phyloP scores from a whole-genome alignment of 2,888 invertebrate species.

The Leptarthrus brevirostris region DNA sequence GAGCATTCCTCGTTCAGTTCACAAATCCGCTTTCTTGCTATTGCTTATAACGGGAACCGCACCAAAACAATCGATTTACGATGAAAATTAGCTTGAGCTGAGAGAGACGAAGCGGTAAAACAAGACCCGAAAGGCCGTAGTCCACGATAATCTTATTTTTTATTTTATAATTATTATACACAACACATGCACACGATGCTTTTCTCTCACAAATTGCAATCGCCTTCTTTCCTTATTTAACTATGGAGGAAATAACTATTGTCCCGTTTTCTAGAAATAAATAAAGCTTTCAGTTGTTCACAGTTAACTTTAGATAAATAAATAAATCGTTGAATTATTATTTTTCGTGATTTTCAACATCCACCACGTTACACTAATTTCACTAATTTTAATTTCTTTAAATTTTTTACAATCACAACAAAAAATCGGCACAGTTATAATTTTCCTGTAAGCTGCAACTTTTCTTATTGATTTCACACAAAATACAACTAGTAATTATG shows the following conservation, averaged over 20 bases:
- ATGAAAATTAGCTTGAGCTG: neutral
- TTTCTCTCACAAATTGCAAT: neutral
- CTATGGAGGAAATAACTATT: conserved; percentile 1
- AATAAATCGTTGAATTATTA: conserved; percentile 30
- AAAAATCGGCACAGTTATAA: conserved; percentile 22
- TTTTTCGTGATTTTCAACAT: conserved; percentile 20
- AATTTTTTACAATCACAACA: conserved; percentile 20
- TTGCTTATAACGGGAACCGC: neutral
- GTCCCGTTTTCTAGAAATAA: conserved; percentile 19
- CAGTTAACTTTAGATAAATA: conserved; percentile 18
- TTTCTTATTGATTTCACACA: neutral
- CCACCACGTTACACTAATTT: conserved; percentile 32
- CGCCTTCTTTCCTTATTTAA: neutral
- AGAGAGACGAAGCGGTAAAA: neutral
- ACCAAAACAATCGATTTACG: conserved; percentile 24
- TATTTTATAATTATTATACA: neutral
- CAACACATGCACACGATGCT: neutral
- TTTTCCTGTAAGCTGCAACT: conserved; percentile 16
- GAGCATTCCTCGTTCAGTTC: no score
- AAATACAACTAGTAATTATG: no score
- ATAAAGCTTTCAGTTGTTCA: conserved; percentile 29
- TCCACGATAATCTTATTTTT: conserved; percentile 5
- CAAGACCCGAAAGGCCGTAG: conserved; percentile 16
- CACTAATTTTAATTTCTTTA: neutral
- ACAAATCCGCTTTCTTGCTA: no score